Base-by-base conservation (phyloP, 2,113 vertebrate species). In the Myxocyprinus asiaticus region DNA sequence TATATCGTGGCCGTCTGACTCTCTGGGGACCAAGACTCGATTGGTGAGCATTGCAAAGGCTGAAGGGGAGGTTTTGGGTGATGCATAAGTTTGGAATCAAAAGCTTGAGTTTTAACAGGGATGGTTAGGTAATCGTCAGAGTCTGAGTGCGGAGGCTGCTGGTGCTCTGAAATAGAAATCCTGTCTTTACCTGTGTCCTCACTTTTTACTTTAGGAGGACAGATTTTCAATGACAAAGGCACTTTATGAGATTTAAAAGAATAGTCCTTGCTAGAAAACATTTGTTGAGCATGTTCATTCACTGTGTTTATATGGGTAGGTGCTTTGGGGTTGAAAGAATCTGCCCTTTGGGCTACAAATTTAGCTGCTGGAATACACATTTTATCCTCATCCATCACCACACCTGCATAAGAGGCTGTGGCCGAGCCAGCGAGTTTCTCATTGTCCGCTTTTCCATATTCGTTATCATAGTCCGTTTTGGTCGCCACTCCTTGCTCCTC, bases 81-180 rank as follows among this genome's bases (percentile, higher is more conserved):
- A 83, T 84, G 76, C 5, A 65, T 81, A 0, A 86, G 78, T 8
- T 88, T 86, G 69, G 87, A 75, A 64, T 90, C 81, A 69, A 84
- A 84, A 62, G 85, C 83, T 73, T 33, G 22, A 33, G 22, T 33
- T 33, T 94, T 90, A 7, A 95, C 90, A 0, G 96, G 95, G 70
- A 96, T 93, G 56, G 95, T 93, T 81, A 97, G 81, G 83, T 96
- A 97, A 88, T 95, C 95, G 70, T 94, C 96, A 12, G 94, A 93
- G 84, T 97, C 94, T 2, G 86, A 85, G 9, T 86, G 84, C 22
- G 65, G 76, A 48, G 80, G 61, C 58, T 72, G 78, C 64, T 48
- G 84, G 48, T 61, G 78, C 65, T 84, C 45, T 50, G 33, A 15
- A 42, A 9, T 9, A 4, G 61, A 33, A 33, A 1, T 33, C 22